Base-by-base conservation (phyloP, 2,888 invertebrate genomes). In the Chrysolina haemoptera region DNA sequence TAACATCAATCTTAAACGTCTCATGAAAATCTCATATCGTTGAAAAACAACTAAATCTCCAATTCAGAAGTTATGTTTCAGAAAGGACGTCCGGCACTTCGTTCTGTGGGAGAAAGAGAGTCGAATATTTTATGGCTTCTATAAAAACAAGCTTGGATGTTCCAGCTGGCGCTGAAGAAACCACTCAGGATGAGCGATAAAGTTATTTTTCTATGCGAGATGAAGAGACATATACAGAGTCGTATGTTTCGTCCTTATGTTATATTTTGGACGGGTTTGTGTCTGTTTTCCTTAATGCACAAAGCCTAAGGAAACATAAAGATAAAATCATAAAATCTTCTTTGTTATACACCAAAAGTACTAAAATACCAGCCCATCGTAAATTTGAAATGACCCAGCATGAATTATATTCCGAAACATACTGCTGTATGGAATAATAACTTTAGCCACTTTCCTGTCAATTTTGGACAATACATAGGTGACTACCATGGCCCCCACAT, bases 1-100 rank as follows among this genome's bases (percentile, higher is more conserved):
- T 81, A 81, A 81, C 83, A 82, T 83, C 82, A 82, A 83, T 83
- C 82, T 81, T 74, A 67, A 55, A 76, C 70, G 81, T 80, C 82
- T 81, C 80, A 82, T 80, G 80, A 81, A 82, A 83, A 82, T 79
- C 80, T 79, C 79, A 79, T 80, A 81, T 79, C 76, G 70, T 62
- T 62, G 75, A 77, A 79, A 82, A 81, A 79, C 79, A 78, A 80
- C 71, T 75, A 76, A 77, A 80, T 78, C 65, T 69, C 70, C 74
- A 75, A 80, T 76, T 78, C 75, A 68, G 71, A 59, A 68, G 68
- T 73, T 68, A 73, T 76, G 71, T 70, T 73, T 79, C 67, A n/a
- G 40, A 43, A 41, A 62, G 62, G 66, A 72, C 46, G 66, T 69
- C 69, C 48, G 67, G 65, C 71, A 69, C 55, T 74, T 71, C 70